Base-by-base conservation (phyloP, 2,113 vertebrate species). In the Neogobius melanostomus region DNA sequence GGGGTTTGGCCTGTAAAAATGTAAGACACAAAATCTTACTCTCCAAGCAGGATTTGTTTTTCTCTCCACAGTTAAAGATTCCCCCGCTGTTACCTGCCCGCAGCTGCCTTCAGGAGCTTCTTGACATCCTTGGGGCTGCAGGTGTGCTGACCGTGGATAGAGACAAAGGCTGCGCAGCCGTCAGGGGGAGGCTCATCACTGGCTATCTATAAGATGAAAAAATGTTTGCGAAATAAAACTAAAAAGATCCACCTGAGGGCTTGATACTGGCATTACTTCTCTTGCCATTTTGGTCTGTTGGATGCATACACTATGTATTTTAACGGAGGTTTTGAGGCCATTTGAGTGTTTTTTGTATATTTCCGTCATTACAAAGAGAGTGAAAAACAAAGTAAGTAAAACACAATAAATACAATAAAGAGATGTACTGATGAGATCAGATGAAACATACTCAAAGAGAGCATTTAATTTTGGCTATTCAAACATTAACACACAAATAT, bases 71-170 rank as follows among this genome's bases (percentile, higher is more conserved):
- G 45, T 59, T 16, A 14, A n/a, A 63, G 28, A 16, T 7, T 14
- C 15, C 6, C 46, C 77, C 67, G 62, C 71, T 47, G 51, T 92
- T 95, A 99, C 98, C 97, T 96, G 89, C 89, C 91, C 84, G 90
- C 69, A 79, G 96, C 96, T 76, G 93, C 94, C 91, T 95, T 98
- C 87, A 99, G 88, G 51, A 98, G 94, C 81, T 97, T 98, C 89
- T 96, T 98, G 77, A 98, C 92, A 71, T 96, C 93, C 83, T 94
- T 96, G 84, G 91, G 88, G 82, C 94, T 98, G 91, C 98, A 99
- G 90, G 94, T 94, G 54, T 85, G 91, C 80, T 94, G 93, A 81
- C 91, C 90, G 62, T 99, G 96, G 73, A 99, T 87, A 68, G 95
- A 94, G 71, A 97, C 93, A 90, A 99, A 99, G 14, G 96, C 95